A percentile compares a stretch with the other conserved stretches of the same genome.
Evolutionary conservation across 2,113 vertebrate genomes (phyloP).

Genomic region (Mirza zaza): DNA sequence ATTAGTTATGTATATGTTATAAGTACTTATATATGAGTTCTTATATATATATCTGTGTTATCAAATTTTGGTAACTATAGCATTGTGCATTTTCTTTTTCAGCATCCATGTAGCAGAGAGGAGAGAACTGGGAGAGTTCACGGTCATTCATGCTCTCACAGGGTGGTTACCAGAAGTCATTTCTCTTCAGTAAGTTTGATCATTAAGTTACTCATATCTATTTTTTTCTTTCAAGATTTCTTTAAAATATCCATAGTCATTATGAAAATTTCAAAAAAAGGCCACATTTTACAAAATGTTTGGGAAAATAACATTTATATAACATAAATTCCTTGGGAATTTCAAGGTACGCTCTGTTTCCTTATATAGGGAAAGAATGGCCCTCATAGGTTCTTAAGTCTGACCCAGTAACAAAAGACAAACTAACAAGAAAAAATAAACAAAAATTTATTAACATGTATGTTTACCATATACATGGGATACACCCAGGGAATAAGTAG

Average conservation of each 20-base stretch:
- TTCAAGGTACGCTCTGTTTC: neutral
- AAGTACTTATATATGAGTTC: neutral
- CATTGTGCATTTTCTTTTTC: neutral
- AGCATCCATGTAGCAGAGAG: constrained; percentile 78
- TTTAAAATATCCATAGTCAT: neutral
- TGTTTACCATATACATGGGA: neutral
- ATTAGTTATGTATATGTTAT: no score
- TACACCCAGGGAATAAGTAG: neutral
- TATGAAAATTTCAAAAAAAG: neutral
- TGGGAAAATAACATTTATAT: neutral
- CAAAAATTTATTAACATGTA: neutral
- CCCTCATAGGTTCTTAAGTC: neutral
- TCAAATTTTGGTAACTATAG: neutral
- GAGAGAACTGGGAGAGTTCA: constrained; percentile 91
- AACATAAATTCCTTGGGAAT: neutral
- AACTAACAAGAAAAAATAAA: neutral
- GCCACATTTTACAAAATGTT: neutral
- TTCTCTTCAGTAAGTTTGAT: constrained; percentile 87
- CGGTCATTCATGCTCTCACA: constrained; percentile 90
- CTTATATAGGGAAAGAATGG: neutral
- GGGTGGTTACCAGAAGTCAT: constrained; percentile 94
- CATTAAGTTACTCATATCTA: neutral
- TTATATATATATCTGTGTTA: neutral
- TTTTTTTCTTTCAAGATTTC: constrained; percentile 22
- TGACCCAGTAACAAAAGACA: neutral